These are phyloP conservation scores for Chirona hameri DNA, from an alignment of 2,888 invertebrate species.

Conservation along the genomic window DNA sequence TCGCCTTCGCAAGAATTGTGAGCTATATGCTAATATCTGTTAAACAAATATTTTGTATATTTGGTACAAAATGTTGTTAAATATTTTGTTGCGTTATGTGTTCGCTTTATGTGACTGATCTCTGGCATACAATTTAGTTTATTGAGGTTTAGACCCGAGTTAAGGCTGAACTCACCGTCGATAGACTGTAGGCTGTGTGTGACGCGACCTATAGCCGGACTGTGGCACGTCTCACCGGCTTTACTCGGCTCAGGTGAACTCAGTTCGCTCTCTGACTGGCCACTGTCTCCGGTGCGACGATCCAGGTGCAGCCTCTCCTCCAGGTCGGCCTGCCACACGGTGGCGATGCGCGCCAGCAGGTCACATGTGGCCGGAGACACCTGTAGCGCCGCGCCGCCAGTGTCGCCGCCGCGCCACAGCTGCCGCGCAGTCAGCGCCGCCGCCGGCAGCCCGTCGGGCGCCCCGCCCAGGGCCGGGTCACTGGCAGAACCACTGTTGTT, in stretches of 20 bases:
- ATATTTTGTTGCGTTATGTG: too few relatives aligned
- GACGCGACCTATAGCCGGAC: too few relatives aligned
- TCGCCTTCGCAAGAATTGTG: too few relatives aligned
- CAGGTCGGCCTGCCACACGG: constrained; percentile 3
- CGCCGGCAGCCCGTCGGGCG: neutral
- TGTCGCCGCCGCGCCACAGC: neutral
- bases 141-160: too few relatives aligned
- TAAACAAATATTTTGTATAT: too few relatives aligned
- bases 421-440: neutral
- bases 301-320: neutral
- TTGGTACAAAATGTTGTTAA: too few relatives aligned
- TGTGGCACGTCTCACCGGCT: neutral
- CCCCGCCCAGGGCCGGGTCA: neutral
- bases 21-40: too few relatives aligned
- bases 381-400: neutral
- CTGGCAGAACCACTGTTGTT: neutral
- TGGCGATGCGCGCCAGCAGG: constrained; percentile 12
- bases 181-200: too few relatives aligned
- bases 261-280: neutral
- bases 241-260: neutral
- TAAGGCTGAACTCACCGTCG: too few relatives aligned
- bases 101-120: too few relatives aligned
- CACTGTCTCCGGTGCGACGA: neutral
- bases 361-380: neutral
- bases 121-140: too few relatives aligned